Evolutionary conservation across 2,888 invertebrate genomes (phyloP), one percentile per base, ranked within the genome.

Genomic region (Tuberolachnus salignus): DNA sequence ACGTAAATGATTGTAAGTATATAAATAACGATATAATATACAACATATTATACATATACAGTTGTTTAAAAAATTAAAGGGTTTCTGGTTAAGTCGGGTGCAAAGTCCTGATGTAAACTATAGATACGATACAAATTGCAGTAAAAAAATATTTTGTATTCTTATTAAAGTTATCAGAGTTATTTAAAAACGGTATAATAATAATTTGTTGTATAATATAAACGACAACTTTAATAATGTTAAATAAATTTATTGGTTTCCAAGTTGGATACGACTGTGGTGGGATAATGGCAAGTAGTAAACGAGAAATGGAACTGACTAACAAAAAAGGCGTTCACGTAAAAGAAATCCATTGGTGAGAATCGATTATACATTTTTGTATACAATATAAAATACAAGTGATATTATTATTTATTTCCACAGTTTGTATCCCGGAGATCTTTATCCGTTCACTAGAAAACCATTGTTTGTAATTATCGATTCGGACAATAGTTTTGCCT

Each of bases 381-480:
- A n/a, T 34, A 34, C 6, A 34, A 34, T 6, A 34, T 4, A 34
- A 34, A 34, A 6, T 34, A 34, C 3, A 34, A 34, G 3, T 34
- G 34, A 4, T 34, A 34, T 34, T 6, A 34, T 34, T 34, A 34
- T 34, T 78, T 16, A 64, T 80, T 64, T 83, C n/a, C 83, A 8
- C 83, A 85, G 93, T 85, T 88, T 98, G 82, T 94, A 97, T 86
- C 97, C 97, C 46, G 97, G 95, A 81, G 98, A 98, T 86, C 87
- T 98, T 82, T 93, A 93, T 86, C 94, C 97, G 1, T 97, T 94
- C 87, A 95, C 95, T 21, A 89, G 98, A 83, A 92, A 94, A 84
- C 97, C 98, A 49, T 88, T 97, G 81, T 95, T 97, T 87, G 89
- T 97, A 81, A 93, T 98, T 82, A 92, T 98, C 83, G 98, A 98